These are phyloP conservation scores for Babylonia areolata DNA, from an alignment of 1,140 invertebrate genomes.

Conservation along the genomic window DNA sequence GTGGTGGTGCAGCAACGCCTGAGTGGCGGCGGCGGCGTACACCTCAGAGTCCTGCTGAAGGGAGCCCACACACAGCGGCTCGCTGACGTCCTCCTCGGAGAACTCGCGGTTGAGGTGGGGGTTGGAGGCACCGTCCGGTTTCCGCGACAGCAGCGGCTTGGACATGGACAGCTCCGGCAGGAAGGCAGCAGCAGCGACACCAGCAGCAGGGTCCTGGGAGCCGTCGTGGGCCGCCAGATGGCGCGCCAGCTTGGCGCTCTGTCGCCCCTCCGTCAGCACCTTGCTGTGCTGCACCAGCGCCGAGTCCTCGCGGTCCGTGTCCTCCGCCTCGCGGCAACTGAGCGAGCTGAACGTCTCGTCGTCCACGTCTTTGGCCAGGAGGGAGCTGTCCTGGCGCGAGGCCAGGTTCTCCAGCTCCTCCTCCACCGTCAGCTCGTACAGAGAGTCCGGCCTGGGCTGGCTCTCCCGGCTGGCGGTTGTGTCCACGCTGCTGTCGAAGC, in stretches of 20 bases:
- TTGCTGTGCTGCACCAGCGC: slow-evolving; percentile 45
- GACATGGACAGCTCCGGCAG: slow-evolving; percentile 39
- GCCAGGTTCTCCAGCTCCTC: slow-evolving; percentile 64
- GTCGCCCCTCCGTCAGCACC: slow-evolving; percentile 42
- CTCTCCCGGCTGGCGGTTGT: slow-evolving; percentile 45
- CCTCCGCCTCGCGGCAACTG: slow-evolving; percentile 45
- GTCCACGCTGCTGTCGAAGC: slow-evolving; percentile 67
- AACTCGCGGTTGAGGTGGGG: slow-evolving; percentile 81
- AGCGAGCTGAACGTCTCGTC: slow-evolving; percentile 71
- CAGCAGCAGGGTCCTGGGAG: slow-evolving; percentile 5
- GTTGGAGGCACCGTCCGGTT: slow-evolving; percentile 94
- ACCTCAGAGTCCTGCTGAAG: slow-evolving; percentile 25
- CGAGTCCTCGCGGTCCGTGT: slow-evolving; percentile 45
- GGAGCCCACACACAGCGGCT: background rate
- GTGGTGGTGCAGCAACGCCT: background rate
- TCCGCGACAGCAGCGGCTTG: slow-evolving; percentile 69
- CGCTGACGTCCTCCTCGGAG: slow-evolving; percentile 37
- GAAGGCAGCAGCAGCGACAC: slow-evolving; percentile 28
- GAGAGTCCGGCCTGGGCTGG: slow-evolving; percentile 62
- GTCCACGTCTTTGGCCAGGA: slow-evolving; percentile 59
- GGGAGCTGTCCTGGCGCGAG: slow-evolving; percentile 44
- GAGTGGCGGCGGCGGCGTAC: slow-evolving; percentile 14
- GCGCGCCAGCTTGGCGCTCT: slow-evolving; percentile 38
- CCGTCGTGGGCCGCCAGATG: slow-evolving; percentile 27
- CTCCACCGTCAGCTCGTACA: slow-evolving; percentile 74